A percentile compares a stretch with the other conserved stretches of the same genome.
phyloP scores from a whole-genome alignment of 2,888 invertebrate species.

The Pseudococcus jackbeardsleyi region DNA sequence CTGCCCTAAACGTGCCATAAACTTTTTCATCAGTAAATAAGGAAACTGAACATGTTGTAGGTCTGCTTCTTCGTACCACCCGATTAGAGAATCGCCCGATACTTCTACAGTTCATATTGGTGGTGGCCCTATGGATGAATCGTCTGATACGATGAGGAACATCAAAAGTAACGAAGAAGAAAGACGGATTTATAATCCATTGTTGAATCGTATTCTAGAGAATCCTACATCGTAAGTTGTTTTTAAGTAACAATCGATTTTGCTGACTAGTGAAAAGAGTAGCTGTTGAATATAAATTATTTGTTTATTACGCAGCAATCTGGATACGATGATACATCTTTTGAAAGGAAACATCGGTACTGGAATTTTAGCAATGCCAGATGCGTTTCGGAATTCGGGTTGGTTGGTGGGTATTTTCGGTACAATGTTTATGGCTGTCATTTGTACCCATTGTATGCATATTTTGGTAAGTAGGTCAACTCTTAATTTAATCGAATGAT shows the following conservation, averaged over 20 bases:
- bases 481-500: background rate
- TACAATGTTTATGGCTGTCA: constrained; percentile 84
- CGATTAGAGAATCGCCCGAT: constrained; percentile 71
- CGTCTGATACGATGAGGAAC: constrained; percentile 66
- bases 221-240: constrained; percentile 82
- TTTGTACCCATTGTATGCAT: constrained; percentile 95
- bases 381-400: constrained; percentile 93
- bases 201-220: constrained; percentile 79
- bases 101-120: constrained; percentile 70
- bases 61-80: constrained; percentile 65
- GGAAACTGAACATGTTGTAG: background rate
- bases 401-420: constrained; percentile 86
- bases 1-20: background rate
- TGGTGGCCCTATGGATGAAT: constrained; percentile 66
- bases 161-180: constrained; percentile 68
- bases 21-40: background rate
- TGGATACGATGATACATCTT: constrained; percentile 75
- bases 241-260: constrained; percentile 68
- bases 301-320: constrained; percentile 70
- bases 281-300: background rate
- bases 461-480: constrained; percentile 74
- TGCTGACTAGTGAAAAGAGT: background rate
- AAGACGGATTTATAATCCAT: constrained; percentile 73
- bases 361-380: constrained; percentile 96
- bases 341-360: constrained; percentile 80